phyloP scores from a whole-genome alignment of 2,888 invertebrate genomes.

The Lasius fuliginosus region DNA sequence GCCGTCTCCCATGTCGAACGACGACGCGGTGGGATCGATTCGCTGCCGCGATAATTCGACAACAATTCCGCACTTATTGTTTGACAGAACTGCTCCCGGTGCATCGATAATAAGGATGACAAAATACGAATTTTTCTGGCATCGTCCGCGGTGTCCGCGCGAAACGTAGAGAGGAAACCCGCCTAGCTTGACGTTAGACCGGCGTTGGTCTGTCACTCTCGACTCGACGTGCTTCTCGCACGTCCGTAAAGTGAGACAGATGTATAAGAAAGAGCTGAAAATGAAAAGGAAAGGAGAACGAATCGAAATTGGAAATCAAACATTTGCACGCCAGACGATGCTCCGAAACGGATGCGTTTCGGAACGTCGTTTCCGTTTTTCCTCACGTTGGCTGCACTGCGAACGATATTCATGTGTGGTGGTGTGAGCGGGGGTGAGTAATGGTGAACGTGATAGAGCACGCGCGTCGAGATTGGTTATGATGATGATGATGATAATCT shows the following conservation, averaged over 20 bases:
- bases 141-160: conserved; percentile 50
- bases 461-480: conserved; percentile 10
- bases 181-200: too few species aligned
- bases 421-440: background rate
- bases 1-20: conserved; percentile 88
- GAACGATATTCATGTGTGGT: background rate
- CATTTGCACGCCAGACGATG: too few species aligned
- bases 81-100: conserved; percentile 75
- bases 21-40: conserved; percentile 41
- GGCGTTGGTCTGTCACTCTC: too few species aligned
- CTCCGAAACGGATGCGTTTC: conserved; percentile 58
- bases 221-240: too few species aligned
- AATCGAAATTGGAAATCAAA: too few species aligned
- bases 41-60: conserved; percentile 50
- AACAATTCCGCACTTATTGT: conserved; percentile 61
- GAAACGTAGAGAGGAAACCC: conserved; percentile 62
- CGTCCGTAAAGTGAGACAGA: too few species aligned
- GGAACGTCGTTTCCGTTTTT: conserved; percentile 51
- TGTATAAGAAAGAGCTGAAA: too few species aligned
- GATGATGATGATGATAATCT: background rate
- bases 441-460: too few species aligned
- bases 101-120: conserved; percentile 76
- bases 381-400: conserved; percentile 63
- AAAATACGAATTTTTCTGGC: conserved; percentile 72
- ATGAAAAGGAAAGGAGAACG: too few species aligned